phyloP scores from a whole-genome alignment of 2,888 invertebrate species.

The Parascotia fuliginaria region DNA sequence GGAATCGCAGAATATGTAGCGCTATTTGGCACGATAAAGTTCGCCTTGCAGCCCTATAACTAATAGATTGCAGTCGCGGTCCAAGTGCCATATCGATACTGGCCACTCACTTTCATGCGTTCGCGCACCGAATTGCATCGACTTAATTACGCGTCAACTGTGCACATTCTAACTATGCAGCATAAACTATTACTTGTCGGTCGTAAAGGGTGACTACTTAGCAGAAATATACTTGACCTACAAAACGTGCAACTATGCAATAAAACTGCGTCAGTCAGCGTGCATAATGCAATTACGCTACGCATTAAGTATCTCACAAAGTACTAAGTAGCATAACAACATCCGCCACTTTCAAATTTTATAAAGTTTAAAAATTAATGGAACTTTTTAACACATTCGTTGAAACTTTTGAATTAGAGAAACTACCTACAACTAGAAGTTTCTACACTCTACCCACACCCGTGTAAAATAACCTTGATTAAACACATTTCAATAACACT shows the following conservation, averaged over 20 bases:
- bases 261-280: background rate
- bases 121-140: conserved; percentile 66
- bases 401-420: conserved; percentile 23
- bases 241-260: background rate
- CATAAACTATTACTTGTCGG: conserved; percentile 33
- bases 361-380: background rate
- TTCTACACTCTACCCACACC: conserved; percentile 4
- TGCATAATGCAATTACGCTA: background rate
- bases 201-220: conserved; percentile 12
- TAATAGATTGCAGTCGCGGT: conserved; percentile 52
- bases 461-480: conserved; percentile 15
- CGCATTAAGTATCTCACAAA: background rate
- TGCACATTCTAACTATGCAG: conserved; percentile 39
- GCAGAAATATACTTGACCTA: conserved; percentile 8
- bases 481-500: conserved; percentile 32
- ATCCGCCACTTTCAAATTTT: background rate
- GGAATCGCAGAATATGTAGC: background rate
- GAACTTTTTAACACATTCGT: background rate
- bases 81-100: conserved; percentile 71
- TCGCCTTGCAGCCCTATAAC: conserved; percentile 37
- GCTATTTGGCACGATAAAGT: background rate
- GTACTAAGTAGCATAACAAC: background rate
- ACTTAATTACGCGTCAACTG: conserved; percentile 60
- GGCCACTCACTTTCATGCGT: conserved; percentile 76
- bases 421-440: conserved; percentile 4